phyloP scores from a whole-genome alignment of 2,888 invertebrate genomes.

The Dexiosoma caninum region DNA sequence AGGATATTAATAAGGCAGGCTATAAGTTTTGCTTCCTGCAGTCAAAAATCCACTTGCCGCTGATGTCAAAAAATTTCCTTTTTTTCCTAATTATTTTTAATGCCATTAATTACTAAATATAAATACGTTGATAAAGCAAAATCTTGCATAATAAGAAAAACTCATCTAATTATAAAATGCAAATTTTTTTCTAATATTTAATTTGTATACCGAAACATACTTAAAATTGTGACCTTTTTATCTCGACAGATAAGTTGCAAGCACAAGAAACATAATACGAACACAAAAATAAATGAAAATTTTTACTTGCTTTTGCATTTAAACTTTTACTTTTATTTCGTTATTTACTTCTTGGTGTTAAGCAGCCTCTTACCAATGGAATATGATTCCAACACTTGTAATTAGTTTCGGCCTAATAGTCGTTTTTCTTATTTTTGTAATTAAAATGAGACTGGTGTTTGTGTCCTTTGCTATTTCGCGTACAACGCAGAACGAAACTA shows the following conservation, averaged over 20 bases:
- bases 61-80: too few relatives aligned
- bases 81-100: neutral
- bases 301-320: neutral
- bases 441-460: constrained; percentile 31
- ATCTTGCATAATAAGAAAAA: constrained; percentile 23
- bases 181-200: constrained; percentile 29
- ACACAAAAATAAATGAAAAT: neutral
- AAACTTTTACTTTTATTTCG: constrained; percentile 28
- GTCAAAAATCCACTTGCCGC: too few relatives aligned
- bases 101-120: neutral
- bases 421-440: constrained; percentile 20
- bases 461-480: neutral
- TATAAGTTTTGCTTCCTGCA: too few relatives aligned
- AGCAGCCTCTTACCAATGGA: neutral
- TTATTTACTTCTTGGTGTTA: neutral
- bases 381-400: neutral
- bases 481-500: neutral
- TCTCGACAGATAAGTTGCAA: neutral
- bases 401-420: constrained; percentile 58
- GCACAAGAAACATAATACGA: neutral
- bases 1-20: too few relatives aligned
- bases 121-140: neutral
- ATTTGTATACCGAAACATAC: neutral
- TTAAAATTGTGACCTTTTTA: neutral
- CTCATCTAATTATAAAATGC: constrained; percentile 57